Percentiles rank a stretch among this genome's conserved stretches.
Conservation (phyloP, 2,888 invertebrate species). For the Athripsodes cinereus region DNA sequence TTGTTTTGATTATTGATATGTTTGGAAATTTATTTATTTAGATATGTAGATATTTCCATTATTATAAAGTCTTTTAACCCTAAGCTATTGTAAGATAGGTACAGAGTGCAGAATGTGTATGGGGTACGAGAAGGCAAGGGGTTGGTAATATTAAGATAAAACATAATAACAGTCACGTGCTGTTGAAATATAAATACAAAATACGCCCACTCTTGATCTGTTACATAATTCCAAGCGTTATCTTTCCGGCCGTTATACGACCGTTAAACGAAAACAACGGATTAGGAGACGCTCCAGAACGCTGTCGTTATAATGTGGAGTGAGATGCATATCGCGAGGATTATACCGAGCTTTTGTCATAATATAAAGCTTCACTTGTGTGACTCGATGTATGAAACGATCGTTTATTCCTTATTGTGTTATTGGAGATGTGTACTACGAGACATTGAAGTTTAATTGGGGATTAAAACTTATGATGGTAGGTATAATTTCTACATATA, state of each 20-base stretch:
- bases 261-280: constrained; percentile 29
- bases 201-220: constrained; percentile 22
- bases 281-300: constrained; percentile 24
- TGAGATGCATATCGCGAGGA: constrained; percentile 25
- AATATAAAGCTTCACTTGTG: constrained; percentile 10
- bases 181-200: constrained; percentile 28
- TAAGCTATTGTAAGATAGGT: constrained; percentile 2
- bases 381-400: not conserved
- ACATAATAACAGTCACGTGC: constrained; percentile 28
- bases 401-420: not conserved
- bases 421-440: constrained; percentile 1
- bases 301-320: constrained; percentile 16
- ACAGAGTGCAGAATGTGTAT: not conserved
- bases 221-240: constrained; percentile 27
- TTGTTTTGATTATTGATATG: too few relatives aligned
- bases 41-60: not conserved
- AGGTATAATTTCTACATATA: too few relatives aligned
- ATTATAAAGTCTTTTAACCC: not conserved
- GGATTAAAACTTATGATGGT: not conserved
- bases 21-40: too few relatives aligned
- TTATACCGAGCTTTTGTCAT: constrained; percentile 23
- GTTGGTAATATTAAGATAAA: constrained; percentile 27
- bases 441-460: constrained; percentile 1
- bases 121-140: not conserved
- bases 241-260: constrained; percentile 27